Conservation (phyloP, 1,140 invertebrate species). For the Samia ricini region DNA sequence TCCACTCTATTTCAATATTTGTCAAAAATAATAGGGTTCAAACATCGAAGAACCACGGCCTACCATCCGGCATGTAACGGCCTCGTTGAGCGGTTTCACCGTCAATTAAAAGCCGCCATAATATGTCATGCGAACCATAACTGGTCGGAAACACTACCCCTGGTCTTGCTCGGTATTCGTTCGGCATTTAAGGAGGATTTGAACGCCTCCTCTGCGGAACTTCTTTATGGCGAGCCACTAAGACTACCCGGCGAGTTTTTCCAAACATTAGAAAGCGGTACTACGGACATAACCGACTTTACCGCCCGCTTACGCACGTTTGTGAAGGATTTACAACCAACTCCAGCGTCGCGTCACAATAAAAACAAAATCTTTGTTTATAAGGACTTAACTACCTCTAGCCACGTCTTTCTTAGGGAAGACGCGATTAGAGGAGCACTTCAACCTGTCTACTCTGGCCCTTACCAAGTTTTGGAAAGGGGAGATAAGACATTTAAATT, state of each 20-base stretch:
- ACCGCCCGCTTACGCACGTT: too few relatives aligned
- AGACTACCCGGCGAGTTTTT: constrained; percentile 17
- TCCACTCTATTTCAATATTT: neutral
- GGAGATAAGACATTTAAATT: too few relatives aligned
- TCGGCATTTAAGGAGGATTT: neutral
- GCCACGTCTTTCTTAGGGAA: too few relatives aligned
- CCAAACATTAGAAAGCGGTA: too few relatives aligned
- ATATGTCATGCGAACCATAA: constrained; percentile 4
- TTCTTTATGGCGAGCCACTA: neutral
- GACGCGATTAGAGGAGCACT: too few relatives aligned
- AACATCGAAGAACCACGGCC: constrained; percentile 3
- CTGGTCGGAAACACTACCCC: neutral
- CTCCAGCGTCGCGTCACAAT: too few relatives aligned
- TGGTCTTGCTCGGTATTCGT: neutral
- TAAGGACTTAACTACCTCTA: too few relatives aligned
- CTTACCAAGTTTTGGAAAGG: too few relatives aligned
- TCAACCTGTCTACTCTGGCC: too few relatives aligned
- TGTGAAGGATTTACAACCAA: too few relatives aligned
- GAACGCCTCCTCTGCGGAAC: neutral
- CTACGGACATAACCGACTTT: too few relatives aligned
- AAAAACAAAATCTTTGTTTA: too few relatives aligned
- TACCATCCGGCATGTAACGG: constrained; percentile 13
- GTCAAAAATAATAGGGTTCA: neutral
- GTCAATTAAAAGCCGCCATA: constrained; percentile 10
- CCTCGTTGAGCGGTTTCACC: constrained; percentile 6